phyloP scores from a whole-genome alignment of 2,797 vertebrate genomes.

The Gallirallus australis region DNA sequence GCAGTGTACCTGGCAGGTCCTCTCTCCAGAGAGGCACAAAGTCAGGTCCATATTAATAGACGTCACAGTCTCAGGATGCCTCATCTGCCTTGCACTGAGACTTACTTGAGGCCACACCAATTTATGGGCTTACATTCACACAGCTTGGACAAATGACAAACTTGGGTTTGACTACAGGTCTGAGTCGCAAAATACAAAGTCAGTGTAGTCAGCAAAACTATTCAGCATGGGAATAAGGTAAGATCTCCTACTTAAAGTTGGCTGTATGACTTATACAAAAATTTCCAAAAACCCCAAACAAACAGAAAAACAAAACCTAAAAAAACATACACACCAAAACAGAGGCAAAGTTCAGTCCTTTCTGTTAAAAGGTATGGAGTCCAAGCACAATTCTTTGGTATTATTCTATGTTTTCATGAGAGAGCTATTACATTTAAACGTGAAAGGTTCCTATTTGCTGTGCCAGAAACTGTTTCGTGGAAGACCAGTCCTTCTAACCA shows the following conservation, averaged over 20 bases:
- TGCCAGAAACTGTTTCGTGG: neutral
- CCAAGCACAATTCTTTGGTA: neutral
- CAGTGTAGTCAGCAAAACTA: neutral
- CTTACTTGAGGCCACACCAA: neutral
- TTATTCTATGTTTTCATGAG: neutral
- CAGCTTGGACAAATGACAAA: neutral
- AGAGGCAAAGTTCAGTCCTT: neutral
- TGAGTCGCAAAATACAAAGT: neutral
- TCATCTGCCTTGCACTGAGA: neutral
- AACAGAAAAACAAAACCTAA: rapidly evolving
- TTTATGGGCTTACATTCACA: neutral
- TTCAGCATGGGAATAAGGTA: neutral
- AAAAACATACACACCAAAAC: neutral
- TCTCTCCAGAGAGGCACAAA: neutral
- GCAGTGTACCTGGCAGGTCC: neutral
- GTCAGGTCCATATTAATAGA: neutral
- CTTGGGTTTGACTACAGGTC: neutral
- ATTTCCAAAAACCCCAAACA: neutral
- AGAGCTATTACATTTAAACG: neutral
- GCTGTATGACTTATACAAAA: neutral
- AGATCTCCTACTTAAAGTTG: neutral
- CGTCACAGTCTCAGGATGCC: neutral
- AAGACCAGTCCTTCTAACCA: constrained; percentile 17
- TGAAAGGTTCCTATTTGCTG: neutral
- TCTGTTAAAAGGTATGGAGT: neutral